Base-by-base conservation (phyloP, 1,140 invertebrate genomes). In the Acyrthosiphon pisum region DNA sequence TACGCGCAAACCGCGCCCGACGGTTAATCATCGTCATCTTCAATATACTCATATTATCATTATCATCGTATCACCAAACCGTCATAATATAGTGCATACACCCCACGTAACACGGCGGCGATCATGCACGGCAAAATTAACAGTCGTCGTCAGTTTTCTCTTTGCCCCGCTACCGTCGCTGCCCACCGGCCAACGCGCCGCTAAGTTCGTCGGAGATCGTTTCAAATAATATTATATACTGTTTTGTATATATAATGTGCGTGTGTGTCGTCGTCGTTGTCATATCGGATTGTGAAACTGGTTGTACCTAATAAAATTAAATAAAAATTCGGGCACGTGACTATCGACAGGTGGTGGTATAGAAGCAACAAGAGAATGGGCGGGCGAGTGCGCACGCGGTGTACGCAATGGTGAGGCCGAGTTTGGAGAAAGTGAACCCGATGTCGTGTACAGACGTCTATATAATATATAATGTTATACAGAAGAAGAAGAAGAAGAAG, bases 401-500 rank as follows among this genome's bases (percentile, higher is more conserved):
- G n/a, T 92, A 89, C 48, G 35, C 44, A 53, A 83, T 93, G 81
- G 81, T 93, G 35, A 93, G 81, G 35, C 48, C 81, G 91, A 84
- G 81, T 93, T 93, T 86, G 81, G 91, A 93, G 91, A 93, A 93
- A 93, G 91, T 93, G 81, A 93, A 93, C 91, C 76, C 26, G 90
- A 76, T 48, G 68, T 81, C 44, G 37, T 68, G 53, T 37, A 44
- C 53, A 60, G 6, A 46, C n/a, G 30, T 44, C 30, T 44, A 44
- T n/a, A 44, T 26, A 68, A n/a, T 68, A 68, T 18, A 68, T 68
- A 68, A 76, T 35, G 60, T 18, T 56, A 30, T 30, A 56, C 3
- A 92, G 30, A 84, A 44, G 35, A 56, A 81, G 35, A 93, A 93
- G 35, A 56, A 81, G n/a, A 93, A 93, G 35, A 93, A 86, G 90